Percentiles rank a stretch among this genome's conserved stretches.
phyloP scores from a whole-genome alignment of 1,140 invertebrate genomes.

The Anagrus nilaparvatae region DNA sequence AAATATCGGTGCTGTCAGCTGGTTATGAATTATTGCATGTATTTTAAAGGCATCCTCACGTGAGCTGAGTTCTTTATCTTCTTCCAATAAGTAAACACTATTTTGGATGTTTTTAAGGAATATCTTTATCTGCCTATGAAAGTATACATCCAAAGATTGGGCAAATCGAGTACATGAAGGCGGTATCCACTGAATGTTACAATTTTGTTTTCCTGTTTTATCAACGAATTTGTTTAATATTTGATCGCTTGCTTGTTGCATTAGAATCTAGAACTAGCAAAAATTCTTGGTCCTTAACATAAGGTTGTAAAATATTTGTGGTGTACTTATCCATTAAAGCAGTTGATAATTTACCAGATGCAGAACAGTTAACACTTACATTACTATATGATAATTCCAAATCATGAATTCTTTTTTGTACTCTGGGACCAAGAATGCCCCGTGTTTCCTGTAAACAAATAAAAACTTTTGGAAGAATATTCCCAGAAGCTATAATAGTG shows the following conservation, averaged over 20 bases:
- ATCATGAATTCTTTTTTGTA: background rate
- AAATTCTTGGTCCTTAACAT: background rate
- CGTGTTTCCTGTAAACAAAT: background rate
- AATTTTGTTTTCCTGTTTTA: background rate
- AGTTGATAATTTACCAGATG: background rate
- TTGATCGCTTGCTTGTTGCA: background rate
- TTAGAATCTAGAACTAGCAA: slow-evolving; percentile 2
- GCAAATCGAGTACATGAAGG: background rate
- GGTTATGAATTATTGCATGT: background rate
- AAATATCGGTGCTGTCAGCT: background rate
- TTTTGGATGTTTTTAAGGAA: slow-evolving; percentile 1
- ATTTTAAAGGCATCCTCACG: slow-evolving; percentile 2
- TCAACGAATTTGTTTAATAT: background rate
- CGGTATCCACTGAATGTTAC: background rate
- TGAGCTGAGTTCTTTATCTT: background rate
- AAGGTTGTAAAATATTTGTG: background rate
- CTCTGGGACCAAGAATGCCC: background rate
- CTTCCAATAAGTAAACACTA: background rate
- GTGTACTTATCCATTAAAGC: background rate
- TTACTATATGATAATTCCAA: background rate
- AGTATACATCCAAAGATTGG: slow-evolving; percentile 6
- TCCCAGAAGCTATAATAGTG: background rate
- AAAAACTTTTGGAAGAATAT: background rate
- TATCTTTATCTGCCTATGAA: background rate
- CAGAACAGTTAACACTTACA: background rate